phyloP scores from a whole-genome alignment of 2,888 invertebrate genomes.

The Litoditis marina region DNA sequence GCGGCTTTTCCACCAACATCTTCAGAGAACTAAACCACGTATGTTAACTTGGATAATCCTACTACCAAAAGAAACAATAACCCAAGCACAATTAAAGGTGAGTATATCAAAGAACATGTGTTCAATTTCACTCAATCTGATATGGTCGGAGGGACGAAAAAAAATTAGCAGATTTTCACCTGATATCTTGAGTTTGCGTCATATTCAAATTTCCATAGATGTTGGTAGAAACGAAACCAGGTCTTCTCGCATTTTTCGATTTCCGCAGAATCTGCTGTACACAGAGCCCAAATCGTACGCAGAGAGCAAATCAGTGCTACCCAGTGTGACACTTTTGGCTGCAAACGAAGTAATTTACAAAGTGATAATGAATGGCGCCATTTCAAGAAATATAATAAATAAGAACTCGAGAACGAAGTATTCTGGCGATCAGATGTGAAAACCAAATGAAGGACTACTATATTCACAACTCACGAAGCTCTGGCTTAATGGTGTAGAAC shows the following conservation, averaged over 20 bases:
- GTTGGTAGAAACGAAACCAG: slow-evolving; percentile 46
- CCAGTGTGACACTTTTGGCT: slow-evolving; percentile 35
- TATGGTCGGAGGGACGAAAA: not conserved
- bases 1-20: slow-evolving; percentile 47
- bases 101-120: too few relatives aligned
- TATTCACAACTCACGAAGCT: slow-evolving; percentile 35
- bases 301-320: slow-evolving; percentile 40
- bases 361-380: too few relatives aligned
- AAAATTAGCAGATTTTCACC: slow-evolving; percentile 6
- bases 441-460: too few relatives aligned
- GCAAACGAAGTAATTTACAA: too few relatives aligned
- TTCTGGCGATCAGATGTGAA: too few relatives aligned
- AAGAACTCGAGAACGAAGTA: too few relatives aligned
- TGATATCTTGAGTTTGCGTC: slow-evolving; percentile 30
- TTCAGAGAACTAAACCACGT: slow-evolving; percentile 29
- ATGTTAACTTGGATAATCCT: too few relatives aligned
- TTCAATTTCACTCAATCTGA: too few relatives aligned
- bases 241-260: slow-evolving; percentile 34
- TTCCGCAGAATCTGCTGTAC: slow-evolving; percentile 25
- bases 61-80: too few relatives aligned
- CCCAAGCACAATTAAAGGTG: too few relatives aligned
- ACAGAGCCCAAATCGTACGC: slow-evolving; percentile 36
- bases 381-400: too few relatives aligned
- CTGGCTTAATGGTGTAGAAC: slow-evolving; percentile 39
- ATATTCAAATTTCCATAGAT: slow-evolving; percentile 47